These are phyloP conservation scores for Drosophila differens DNA, from an alignment of 2,888 invertebrate species.

Conservation along the genomic window DNA sequence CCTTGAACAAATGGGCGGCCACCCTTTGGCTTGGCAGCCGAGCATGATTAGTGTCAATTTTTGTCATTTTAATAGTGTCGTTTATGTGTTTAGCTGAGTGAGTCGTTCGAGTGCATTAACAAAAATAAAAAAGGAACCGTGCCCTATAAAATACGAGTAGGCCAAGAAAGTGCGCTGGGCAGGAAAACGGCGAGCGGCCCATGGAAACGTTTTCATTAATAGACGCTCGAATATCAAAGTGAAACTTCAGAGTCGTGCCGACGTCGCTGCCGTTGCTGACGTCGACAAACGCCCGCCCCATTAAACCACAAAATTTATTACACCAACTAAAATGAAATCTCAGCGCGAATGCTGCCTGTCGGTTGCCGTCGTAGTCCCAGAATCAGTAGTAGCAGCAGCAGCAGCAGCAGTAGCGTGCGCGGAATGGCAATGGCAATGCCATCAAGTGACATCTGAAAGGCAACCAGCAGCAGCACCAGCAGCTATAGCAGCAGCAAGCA, in stretches of 20 bases:
- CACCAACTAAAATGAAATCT: constrained; percentile 82
- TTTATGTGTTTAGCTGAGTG: constrained; percentile 55
- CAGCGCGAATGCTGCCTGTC: constrained; percentile 54
- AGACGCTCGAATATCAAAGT: constrained; percentile 79
- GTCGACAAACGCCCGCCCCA: constrained; percentile 80
- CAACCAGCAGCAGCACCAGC: constrained; percentile 26
- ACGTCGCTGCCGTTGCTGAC: constrained; percentile 42
- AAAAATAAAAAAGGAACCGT: constrained; percentile 52
- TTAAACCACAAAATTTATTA: constrained; percentile 85
- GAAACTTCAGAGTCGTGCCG: constrained; percentile 75
- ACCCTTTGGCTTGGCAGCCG: constrained; percentile 64
- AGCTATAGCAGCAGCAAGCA: constrained; percentile 1
- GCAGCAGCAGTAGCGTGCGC: constrained; percentile 28
- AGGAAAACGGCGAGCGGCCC: constrained; percentile 40
- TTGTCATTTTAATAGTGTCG: constrained; percentile 76
- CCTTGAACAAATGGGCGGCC: constrained; percentile 57
- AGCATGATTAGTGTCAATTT: constrained; percentile 81
- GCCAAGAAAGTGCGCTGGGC: constrained; percentile 47
- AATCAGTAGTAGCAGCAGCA: background rate
- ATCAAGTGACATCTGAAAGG: constrained; percentile 67
- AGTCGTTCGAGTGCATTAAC: constrained; percentile 68
- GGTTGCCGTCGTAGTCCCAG: constrained; percentile 4
- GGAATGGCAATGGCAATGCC: constrained; percentile 60
- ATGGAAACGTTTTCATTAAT: constrained; percentile 74
- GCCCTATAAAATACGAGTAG: constrained; percentile 66